These are phyloP conservation scores for Tiaroga cobitis DNA, from an alignment of 2,797 vertebrate species.

Conservation along the genomic window DNA sequence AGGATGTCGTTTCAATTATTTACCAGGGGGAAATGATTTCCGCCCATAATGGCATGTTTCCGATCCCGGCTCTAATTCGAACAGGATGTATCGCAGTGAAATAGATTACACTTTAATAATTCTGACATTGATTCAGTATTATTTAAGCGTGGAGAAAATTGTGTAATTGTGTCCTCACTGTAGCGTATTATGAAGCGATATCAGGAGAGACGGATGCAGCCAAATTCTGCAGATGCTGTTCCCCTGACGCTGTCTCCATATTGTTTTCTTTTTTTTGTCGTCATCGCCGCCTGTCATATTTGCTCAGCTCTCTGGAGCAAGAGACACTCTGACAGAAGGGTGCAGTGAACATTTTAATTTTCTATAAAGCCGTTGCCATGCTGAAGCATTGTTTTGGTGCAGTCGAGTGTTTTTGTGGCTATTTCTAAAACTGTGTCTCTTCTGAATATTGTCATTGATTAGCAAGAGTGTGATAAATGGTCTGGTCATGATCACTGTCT, in stretches of 20 bases:
- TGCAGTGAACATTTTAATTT: conserved; percentile 45
- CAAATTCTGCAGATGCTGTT: conserved; percentile 47
- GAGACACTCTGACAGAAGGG: conserved; percentile 44
- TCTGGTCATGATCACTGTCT: conserved; percentile 20
- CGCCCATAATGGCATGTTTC: conserved; percentile 56
- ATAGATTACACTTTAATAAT: conserved; percentile 64
- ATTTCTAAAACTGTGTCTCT: neutral
- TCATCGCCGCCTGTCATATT: conserved; percentile 43
- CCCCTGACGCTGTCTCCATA: conserved; percentile 33
- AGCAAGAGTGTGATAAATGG: conserved; percentile 43
- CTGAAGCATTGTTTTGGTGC: conserved; percentile 22
- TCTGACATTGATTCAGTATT: conserved; percentile 59
- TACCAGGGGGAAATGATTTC: conserved; percentile 60
- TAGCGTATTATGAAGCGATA: conserved; percentile 50
- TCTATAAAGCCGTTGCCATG: neutral
- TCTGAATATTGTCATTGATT: conserved; percentile 42
- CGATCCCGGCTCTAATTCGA: conserved; percentile 63
- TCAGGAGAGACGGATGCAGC: conserved; percentile 51
- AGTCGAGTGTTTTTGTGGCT: neutral
- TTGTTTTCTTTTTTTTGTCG: conserved; percentile 36
- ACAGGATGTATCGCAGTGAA: conserved; percentile 60
- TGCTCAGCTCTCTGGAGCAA: conserved; percentile 48
- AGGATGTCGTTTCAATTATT: conserved; percentile 57
- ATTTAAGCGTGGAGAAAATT: conserved; percentile 49
- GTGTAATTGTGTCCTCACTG: conserved; percentile 62